Conservation (phyloP, 2,888 invertebrate species). For the Pegoplata infirma region DNA sequence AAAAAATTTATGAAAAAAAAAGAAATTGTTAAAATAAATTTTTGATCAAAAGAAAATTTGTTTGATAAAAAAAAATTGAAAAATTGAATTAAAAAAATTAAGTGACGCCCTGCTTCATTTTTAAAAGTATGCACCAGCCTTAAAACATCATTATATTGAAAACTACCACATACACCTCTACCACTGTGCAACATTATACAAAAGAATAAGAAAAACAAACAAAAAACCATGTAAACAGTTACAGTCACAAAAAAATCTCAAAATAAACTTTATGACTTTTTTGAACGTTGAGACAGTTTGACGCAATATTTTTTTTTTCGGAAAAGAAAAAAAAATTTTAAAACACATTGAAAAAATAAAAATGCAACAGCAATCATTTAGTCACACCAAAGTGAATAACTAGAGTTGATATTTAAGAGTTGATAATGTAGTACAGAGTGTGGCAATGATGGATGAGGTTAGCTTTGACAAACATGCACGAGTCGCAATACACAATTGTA, state of each 20-base stretch:
- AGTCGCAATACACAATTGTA: too few species aligned
- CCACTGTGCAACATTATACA: constrained; percentile 9
- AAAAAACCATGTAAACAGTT: constrained; percentile 28
- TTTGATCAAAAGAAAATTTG: too few species aligned
- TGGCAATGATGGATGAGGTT: constrained; percentile 52
- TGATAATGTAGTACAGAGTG: constrained; percentile 36
- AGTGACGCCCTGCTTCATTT: too few species aligned
- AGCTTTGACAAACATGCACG: constrained; percentile 39
- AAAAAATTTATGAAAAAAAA: too few species aligned
- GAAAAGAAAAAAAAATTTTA: not conserved
- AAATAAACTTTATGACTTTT: constrained; percentile 26
- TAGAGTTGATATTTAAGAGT: constrained; percentile 29
- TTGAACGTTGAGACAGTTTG: constrained; percentile 33
- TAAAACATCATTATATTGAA: too few species aligned
- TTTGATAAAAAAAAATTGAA: too few species aligned
- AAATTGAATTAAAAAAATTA: too few species aligned
- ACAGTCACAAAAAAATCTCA: constrained; percentile 18
- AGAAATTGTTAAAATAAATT: too few species aligned
- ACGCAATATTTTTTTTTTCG: constrained; percentile 39
- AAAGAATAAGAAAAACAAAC: not conserved
- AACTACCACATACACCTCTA: too few species aligned
- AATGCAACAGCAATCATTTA: constrained; percentile 40
- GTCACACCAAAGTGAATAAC: constrained; percentile 47
- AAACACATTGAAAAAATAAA: not conserved
- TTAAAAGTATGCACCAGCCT: too few species aligned